Evolutionary conservation across 1,140 invertebrate species (phyloP).

Genomic region (Pteromalus puparum): DNA sequence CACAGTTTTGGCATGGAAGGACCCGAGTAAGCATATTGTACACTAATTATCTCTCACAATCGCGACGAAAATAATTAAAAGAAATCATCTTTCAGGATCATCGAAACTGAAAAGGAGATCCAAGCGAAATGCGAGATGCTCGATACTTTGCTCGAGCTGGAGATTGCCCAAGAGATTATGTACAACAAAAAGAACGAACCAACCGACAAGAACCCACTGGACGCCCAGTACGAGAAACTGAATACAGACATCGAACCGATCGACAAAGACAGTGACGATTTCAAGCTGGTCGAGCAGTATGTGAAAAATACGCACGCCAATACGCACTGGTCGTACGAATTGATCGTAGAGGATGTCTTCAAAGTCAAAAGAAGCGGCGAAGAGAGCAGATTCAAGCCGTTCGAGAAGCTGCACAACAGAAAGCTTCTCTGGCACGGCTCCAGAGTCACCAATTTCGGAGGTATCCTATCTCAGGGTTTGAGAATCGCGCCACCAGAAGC

Average conservation of each 20-base stretch:
- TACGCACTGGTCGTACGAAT: conserved; percentile 86
- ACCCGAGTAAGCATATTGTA: conserved; percentile 77
- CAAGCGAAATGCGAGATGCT: conserved; percentile 93
- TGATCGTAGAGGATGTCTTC: conserved; percentile 88
- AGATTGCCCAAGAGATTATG: conserved; percentile 94
- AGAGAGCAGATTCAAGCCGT: conserved; percentile 87
- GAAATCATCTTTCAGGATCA: conserved; percentile 68
- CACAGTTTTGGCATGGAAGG: conserved; percentile 94
- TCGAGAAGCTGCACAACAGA: conserved; percentile 88
- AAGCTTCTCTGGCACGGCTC: conserved; percentile 98
- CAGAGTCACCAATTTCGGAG: conserved; percentile 94
- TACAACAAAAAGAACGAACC: conserved; percentile 76
- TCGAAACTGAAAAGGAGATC: conserved; percentile 86
- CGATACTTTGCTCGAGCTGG: conserved; percentile 94
- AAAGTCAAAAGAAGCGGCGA: conserved; percentile 88
- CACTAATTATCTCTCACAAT: too few relatives aligned
- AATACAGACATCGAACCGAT: conserved; percentile 89
- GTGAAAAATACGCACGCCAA: conserved; percentile 91
- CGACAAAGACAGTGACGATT: conserved; percentile 85
- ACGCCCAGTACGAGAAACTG: conserved; percentile 92
- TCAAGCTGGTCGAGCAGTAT: conserved; percentile 84
- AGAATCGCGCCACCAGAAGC: conserved; percentile 97
- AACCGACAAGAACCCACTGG: conserved; percentile 81
- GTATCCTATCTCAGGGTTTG: conserved; percentile 97
- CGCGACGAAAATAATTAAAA: too few relatives aligned